Evolutionary conservation across 2,888 invertebrate genomes (phyloP).

Genomic region (Dryobota labecula): DNA sequence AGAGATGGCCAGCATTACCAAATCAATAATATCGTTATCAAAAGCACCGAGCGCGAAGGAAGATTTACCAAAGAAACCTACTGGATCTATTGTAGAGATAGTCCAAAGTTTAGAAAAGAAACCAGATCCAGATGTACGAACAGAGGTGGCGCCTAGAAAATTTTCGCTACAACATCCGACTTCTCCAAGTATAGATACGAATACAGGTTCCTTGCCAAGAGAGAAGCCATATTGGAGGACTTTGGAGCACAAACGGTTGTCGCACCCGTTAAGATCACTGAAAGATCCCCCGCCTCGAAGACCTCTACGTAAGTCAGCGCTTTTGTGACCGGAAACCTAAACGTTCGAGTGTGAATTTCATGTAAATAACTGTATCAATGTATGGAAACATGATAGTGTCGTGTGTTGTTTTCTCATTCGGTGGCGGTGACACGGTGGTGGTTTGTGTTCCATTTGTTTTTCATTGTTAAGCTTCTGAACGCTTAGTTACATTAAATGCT

Average conservation of each 20-base stretch:
- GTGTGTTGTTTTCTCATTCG: constrained; percentile 70
- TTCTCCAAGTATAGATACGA: constrained; percentile 69
- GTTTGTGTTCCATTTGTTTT: constrained; percentile 54
- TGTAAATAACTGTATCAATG: constrained; percentile 84
- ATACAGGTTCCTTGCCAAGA: constrained; percentile 82
- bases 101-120: constrained; percentile 77
- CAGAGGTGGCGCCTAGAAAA: constrained; percentile 74
- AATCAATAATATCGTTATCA: constrained; percentile 83
- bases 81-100: constrained; percentile 72
- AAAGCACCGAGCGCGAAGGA: constrained; percentile 83
- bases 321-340: constrained; percentile 76
- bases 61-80: constrained; percentile 71
- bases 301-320: constrained; percentile 86
- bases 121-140: constrained; percentile 61
- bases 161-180: constrained; percentile 81
- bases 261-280: constrained; percentile 85
- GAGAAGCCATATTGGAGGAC: constrained; percentile 87
- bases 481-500: not conserved
- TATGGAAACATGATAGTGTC: constrained; percentile 73
- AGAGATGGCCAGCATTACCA: constrained; percentile 78
- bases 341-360: constrained; percentile 76
- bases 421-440: constrained; percentile 67
- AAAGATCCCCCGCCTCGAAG: constrained; percentile 81
- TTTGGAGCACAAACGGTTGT: constrained; percentile 86
- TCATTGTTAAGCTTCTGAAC: constrained; percentile 51